Percentiles rank a stretch among this genome's conserved stretches.
These are phyloP conservation scores for Sparus aurata DNA, from an alignment of 2,797 vertebrate genomes.

Conservation along the genomic window DNA sequence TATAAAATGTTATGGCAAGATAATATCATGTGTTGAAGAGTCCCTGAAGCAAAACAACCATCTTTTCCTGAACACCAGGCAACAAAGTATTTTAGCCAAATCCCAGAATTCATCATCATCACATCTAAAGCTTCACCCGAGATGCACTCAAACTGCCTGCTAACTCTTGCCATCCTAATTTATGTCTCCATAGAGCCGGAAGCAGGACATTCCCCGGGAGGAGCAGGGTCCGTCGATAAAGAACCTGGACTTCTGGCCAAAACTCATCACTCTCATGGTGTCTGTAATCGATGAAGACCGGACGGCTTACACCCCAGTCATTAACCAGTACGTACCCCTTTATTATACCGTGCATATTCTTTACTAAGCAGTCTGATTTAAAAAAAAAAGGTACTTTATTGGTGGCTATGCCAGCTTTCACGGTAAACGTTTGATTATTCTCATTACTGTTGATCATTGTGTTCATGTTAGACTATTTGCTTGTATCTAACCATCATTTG, in stretches of 20 bases:
- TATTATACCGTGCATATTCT: background rate
- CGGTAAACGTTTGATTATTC: background rate
- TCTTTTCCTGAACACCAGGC: background rate
- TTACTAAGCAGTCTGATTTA: background rate
- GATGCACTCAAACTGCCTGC: background rate
- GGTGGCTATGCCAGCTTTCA: background rate
- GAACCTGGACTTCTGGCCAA: slow-evolving; percentile 99
- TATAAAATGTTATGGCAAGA: background rate
- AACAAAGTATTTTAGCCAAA: background rate
- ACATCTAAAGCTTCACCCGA: background rate
- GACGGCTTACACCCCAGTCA: slow-evolving; percentile 93
- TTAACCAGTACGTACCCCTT: slow-evolving; percentile 94
- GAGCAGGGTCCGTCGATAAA: slow-evolving; percentile 97
- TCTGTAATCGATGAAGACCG: slow-evolving; percentile 98
- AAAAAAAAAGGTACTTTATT: background rate
- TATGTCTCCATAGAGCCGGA: slow-evolving; percentile 87
- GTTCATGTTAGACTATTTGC: background rate
- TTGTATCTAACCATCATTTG: background rate
- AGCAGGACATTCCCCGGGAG: slow-evolving; percentile 93
- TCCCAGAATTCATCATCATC: background rate
- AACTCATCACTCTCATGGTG: slow-evolving; percentile 98
- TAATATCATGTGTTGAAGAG: background rate
- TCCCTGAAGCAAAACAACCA: background rate
- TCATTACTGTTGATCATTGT: background rate
- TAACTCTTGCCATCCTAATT: slow-evolving; percentile 4